Evolutionary conservation across 2,113 vertebrate species (phyloP), one percentile per base, ranked within the genome.

Genomic region (Ageneiosus marmoratus): DNA sequence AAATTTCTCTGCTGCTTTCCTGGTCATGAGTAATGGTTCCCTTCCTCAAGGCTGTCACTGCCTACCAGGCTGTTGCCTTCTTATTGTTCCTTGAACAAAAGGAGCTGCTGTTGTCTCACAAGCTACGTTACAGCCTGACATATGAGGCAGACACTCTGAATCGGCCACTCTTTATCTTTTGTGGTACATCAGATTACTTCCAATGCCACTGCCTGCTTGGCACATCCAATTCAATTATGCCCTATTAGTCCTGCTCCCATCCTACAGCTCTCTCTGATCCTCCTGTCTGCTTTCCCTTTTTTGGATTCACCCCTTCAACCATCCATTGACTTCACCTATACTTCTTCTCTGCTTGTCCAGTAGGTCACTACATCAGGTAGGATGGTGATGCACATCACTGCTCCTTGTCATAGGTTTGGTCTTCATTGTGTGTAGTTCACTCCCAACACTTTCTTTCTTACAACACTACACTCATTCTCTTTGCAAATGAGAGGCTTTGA

Each of bases 171-270:
- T 88, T 94, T 93, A 94, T 94, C 91, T 93, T 87, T 91, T 94
- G 92, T 94, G 93, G 93, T 93, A 94, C 93, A 92, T 92, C 91
- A 87, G 89, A 94, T 95, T 94, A 94, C 91, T 92, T 94, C 93
- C 92, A 92, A 89, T 84, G 91, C 90, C 93, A 92, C 91, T 89
- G 93, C 94, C 93, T 94, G 92, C 93, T 92, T 93, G 89, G 91
- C 91, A 94, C 91, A 92, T 94, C 93, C 92, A 93, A 90, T 92
- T 94, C 93, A 95, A 94, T 94, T 94, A 94, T 90, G 92, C 88
- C 88, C 90, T 93, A 94, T 95, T 94, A 95, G 93, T 94, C 88
- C 91, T 91, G 89, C 88, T 92, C 89, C 80, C 50, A 80, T 81
- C 80, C 78, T 65, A 76, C 69, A 58, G 12, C 37, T 24, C 63